Conservation (phyloP, 1,140 invertebrate species). For the Augochlora pura region DNA sequence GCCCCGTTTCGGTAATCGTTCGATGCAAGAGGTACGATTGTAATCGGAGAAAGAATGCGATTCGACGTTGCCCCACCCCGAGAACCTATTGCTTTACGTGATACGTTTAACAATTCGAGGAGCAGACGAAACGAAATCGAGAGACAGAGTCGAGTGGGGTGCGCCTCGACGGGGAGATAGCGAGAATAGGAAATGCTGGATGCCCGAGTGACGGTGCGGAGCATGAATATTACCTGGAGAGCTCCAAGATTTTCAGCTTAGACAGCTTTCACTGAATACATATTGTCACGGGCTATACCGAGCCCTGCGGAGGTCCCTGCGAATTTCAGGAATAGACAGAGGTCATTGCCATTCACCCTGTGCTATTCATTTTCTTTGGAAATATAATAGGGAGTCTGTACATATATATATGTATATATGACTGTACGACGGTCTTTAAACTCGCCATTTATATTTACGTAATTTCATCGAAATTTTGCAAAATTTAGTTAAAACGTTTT, state of each 20-base stretch:
- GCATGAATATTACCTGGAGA: slow-evolving; percentile 8
- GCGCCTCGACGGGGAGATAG: background rate
- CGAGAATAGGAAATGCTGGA: slow-evolving; percentile 19
- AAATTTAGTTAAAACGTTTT: too few relatives aligned
- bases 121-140: slow-evolving; percentile 16
- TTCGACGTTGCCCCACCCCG: slow-evolving; percentile 28
- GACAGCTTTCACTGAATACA: background rate
- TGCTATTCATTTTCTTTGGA: too few relatives aligned
- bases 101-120: slow-evolving; percentile 39
- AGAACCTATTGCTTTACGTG: slow-evolving; percentile 48
- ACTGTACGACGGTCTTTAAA: too few relatives aligned
- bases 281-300: background rate
- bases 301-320: background rate
- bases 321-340: background rate
- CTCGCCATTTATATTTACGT: too few relatives aligned
- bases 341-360: too few relatives aligned
- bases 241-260: background rate
- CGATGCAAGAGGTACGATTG: slow-evolving; percentile 27
- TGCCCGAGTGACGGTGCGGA: background rate
- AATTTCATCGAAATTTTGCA: too few relatives aligned
- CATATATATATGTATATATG: too few relatives aligned
- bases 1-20: slow-evolving; percentile 32
- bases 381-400: too few relatives aligned
- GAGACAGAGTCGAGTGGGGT: slow-evolving; percentile 26
- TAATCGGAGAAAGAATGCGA: slow-evolving; percentile 46